phyloP scores from a whole-genome alignment of 2,888 invertebrate species.

The Plagodis pulveraria region DNA sequence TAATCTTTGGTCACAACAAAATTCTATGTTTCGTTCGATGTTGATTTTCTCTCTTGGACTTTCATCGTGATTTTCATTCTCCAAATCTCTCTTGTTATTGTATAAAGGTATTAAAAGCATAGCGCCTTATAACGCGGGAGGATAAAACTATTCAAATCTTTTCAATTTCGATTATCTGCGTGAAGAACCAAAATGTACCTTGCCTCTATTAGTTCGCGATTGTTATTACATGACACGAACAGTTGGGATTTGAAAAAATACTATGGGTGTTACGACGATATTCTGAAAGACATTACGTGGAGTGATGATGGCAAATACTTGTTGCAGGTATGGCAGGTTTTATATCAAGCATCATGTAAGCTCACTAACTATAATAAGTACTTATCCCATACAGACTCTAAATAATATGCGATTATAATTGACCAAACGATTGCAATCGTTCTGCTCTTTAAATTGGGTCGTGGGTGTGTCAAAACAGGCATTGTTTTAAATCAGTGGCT shows the following conservation, averaged over 20 bases:
- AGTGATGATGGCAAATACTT: slow-evolving; percentile 82
- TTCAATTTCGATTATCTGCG: neutral
- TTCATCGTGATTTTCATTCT: too few relatives aligned
- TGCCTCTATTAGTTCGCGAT: slow-evolving; percentile 82
- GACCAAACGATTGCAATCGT: neutral
- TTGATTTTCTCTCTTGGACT: too few relatives aligned
- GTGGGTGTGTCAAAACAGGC: slow-evolving; percentile 34
- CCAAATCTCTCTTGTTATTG: too few relatives aligned
- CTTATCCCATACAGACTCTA: too few relatives aligned
- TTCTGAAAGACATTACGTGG: slow-evolving; percentile 76
- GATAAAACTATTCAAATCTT: too few relatives aligned
- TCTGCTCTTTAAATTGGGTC: slow-evolving; percentile 4
- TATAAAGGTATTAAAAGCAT: too few relatives aligned
- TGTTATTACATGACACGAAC: slow-evolving; percentile 82
- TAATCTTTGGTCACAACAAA: too few relatives aligned
- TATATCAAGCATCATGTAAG: neutral
- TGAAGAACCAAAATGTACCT: slow-evolving; percentile 75
- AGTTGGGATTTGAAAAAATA: slow-evolving; percentile 82
- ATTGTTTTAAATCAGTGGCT: slow-evolving; percentile 37
- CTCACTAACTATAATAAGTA: neutral
- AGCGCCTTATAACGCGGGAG: too few relatives aligned
- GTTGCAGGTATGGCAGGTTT: slow-evolving; percentile 61
- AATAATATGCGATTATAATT: too few relatives aligned
- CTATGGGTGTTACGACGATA: slow-evolving; percentile 75
- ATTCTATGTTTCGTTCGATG: too few relatives aligned